Percentiles rank a stretch among this genome's conserved stretches.
Evolutionary conservation across 2,888 invertebrate genomes (phyloP).

Genomic region (Chymomyza procnemis): DNA sequence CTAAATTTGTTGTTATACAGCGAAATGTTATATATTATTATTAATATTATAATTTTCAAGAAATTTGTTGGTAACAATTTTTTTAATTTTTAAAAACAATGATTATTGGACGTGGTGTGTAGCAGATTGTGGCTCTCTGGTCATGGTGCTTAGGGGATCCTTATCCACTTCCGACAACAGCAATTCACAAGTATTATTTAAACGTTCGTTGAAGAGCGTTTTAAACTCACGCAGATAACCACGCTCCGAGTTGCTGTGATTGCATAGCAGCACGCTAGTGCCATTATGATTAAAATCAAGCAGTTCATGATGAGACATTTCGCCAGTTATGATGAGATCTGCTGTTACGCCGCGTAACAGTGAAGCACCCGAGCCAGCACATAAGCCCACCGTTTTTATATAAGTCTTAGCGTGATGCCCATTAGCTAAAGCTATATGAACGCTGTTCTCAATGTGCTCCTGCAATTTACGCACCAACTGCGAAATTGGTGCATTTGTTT

Average conservation of each 20-base stretch:
- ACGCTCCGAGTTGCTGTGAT: slow-evolving; percentile 96
- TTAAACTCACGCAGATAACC: slow-evolving; percentile 87
- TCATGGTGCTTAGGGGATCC: slow-evolving; percentile 86
- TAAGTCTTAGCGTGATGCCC: slow-evolving; percentile 77
- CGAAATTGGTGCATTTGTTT: slow-evolving; percentile 70
- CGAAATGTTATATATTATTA: too few species aligned
- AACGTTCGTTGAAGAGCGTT: slow-evolving; percentile 69
- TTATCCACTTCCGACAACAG: slow-evolving; percentile 85
- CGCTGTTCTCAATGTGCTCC: slow-evolving; percentile 83
- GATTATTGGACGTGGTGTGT: slow-evolving; percentile 22
- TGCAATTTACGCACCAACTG: slow-evolving; percentile 79
- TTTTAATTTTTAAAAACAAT: slow-evolving; percentile 4
- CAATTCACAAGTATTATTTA: slow-evolving; percentile 80
- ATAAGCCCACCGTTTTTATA: slow-evolving; percentile 86
- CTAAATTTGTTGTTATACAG: slow-evolving; percentile 67
- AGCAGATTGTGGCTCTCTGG: background rate
- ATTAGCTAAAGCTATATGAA: slow-evolving; percentile 85
- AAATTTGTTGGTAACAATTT: slow-evolving; percentile 40
- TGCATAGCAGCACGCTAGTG: slow-evolving; percentile 90
- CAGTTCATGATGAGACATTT: slow-evolving; percentile 97
- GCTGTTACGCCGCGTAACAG: slow-evolving; percentile 85
- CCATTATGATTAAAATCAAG: slow-evolving; percentile 90
- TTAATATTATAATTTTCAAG: slow-evolving; percentile 20
- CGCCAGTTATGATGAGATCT: slow-evolving; percentile 92
- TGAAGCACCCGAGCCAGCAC: slow-evolving; percentile 93